Evolutionary conservation across 2,888 invertebrate genomes (phyloP).

Genomic region (Stenodera caucasica): DNA sequence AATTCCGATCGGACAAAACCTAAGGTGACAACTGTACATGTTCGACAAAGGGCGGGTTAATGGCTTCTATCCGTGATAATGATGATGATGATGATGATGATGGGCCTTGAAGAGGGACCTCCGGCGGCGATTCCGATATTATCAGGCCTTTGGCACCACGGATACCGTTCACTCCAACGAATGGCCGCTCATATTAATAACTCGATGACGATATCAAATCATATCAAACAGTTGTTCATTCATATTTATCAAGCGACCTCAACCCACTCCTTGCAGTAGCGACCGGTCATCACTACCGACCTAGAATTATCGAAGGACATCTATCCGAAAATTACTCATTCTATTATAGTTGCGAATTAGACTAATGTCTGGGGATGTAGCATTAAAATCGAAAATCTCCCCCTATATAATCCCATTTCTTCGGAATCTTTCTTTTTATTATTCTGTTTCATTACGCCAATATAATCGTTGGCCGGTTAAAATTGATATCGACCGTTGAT

Average conservation of each 20-base stretch:
- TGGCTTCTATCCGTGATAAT: neutral
- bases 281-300: neutral
- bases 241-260: constrained; percentile 39
- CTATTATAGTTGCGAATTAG: neutral
- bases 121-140: constrained; percentile 36
- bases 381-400: no score
- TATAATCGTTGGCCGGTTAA: neutral
- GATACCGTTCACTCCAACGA: constrained; percentile 37
- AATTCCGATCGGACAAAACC: constrained; percentile 13
- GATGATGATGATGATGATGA: constrained; percentile 11
- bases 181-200: constrained; percentile 44
- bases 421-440: neutral
- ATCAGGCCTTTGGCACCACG: constrained; percentile 40
- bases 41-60: neutral
- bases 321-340: neutral
- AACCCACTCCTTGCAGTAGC: neutral
- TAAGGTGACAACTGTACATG: constrained; percentile 4
- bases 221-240: constrained; percentile 41
- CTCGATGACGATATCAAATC: constrained; percentile 27
- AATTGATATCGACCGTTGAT: neutral
- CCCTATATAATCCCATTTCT: neutral
- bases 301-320: constrained; percentile 1
- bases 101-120: constrained; percentile 28
- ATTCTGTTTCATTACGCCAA: constrained; percentile 2
- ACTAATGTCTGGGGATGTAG: no score